Percentiles rank a stretch among this genome's conserved stretches.
These are phyloP conservation scores for Bettongia penicillata DNA, from an alignment of 2,113 vertebrate species.

Conservation along the genomic window DNA sequence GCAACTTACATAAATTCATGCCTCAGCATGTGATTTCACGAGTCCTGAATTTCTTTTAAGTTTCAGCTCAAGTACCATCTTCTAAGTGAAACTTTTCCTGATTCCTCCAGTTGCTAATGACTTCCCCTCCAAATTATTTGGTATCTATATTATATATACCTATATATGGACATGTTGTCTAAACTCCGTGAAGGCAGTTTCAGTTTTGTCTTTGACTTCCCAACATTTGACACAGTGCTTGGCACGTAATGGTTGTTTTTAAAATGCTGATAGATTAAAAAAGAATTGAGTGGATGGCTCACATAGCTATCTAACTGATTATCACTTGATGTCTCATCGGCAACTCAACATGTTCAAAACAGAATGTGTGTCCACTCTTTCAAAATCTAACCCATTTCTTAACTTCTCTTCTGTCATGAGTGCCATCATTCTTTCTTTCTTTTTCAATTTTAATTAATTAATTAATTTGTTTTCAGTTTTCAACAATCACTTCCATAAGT, in stretches of 20 bases:
- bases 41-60: background rate
- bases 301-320: background rate
- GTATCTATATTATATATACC: too few species aligned
- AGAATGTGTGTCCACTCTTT: background rate
- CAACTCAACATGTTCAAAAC: background rate
- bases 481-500: too few species aligned
- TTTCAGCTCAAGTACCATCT: background rate
- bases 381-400: background rate
- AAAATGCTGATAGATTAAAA: background rate
- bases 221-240: background rate
- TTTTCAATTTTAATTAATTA: too few species aligned
- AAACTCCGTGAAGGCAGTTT: background rate
- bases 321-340: background rate
- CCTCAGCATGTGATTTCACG: background rate
- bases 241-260: background rate
- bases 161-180: background rate
- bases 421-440: background rate
- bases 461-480: too few species aligned
- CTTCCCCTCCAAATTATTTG: background rate
- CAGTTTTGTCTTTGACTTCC: background rate
- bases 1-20: background rate
- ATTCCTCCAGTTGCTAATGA: background rate
- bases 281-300: background rate
- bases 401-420: background rate
- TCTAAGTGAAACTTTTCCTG: background rate